Conservation (phyloP, 2,797 vertebrate species). For the Melanotaenia boesemani region DNA sequence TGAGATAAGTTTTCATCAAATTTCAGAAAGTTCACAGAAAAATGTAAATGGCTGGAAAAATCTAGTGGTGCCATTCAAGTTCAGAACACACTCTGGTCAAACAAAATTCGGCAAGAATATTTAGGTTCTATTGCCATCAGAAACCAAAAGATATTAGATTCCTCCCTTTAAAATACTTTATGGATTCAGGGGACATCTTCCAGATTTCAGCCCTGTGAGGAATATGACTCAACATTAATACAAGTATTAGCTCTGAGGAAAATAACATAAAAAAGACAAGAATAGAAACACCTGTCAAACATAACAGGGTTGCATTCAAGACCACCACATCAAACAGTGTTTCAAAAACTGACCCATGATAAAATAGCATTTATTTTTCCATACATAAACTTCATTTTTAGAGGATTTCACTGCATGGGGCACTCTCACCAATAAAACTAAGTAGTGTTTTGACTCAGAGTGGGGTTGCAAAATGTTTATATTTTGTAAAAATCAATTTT, state of each 20-base stretch:
- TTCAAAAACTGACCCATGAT: slow-evolving; percentile 75
- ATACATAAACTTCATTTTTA: slow-evolving; percentile 74
- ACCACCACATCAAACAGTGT: slow-evolving; percentile 72
- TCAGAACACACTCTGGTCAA: slow-evolving; percentile 54
- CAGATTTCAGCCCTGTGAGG: slow-evolving; percentile 52
- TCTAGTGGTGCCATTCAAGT: slow-evolving; percentile 41
- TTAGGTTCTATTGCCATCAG: slow-evolving; percentile 61
- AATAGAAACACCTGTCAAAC: slow-evolving; percentile 46
- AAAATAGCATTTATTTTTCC: slow-evolving; percentile 80
- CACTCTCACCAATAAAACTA: slow-evolving; percentile 67
- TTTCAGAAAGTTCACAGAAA: slow-evolving; percentile 71
- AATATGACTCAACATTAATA: slow-evolving; percentile 56
- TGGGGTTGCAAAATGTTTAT: slow-evolving; percentile 67
- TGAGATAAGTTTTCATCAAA: slow-evolving; percentile 66
- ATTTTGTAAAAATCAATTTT: slow-evolving; percentile 77
- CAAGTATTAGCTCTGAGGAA: slow-evolving; percentile 59
- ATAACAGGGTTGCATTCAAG: slow-evolving; percentile 69
- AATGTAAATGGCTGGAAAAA: slow-evolving; percentile 71
- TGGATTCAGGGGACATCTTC: slow-evolving; percentile 39
- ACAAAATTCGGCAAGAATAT: slow-evolving; percentile 50
- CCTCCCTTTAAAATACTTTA: slow-evolving; percentile 43
- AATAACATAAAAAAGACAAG: slow-evolving; percentile 17
- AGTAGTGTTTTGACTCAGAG: slow-evolving; percentile 68
- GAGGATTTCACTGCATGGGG: slow-evolving; percentile 75
- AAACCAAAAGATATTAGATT: slow-evolving; percentile 41